These are phyloP conservation scores for Chionoecetes opilio DNA, from an alignment of 1,140 invertebrate genomes.

Conservation along the genomic window DNA sequence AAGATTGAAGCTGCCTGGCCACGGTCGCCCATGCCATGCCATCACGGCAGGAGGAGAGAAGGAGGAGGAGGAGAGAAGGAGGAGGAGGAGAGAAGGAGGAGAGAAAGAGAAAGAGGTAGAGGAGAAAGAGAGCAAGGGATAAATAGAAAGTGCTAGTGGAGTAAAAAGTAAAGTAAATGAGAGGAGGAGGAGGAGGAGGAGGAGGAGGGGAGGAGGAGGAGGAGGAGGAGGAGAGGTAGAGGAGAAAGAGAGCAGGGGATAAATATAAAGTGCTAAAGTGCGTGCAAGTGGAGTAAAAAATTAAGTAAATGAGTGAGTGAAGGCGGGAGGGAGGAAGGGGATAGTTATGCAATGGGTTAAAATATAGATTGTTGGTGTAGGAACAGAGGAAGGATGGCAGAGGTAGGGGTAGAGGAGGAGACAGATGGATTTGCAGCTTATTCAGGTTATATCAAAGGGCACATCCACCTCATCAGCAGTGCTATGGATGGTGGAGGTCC, in stretches of 20 bases:
- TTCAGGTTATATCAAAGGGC: too few species aligned
- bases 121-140: neutral
- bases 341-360: too few species aligned
- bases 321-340: too few species aligned
- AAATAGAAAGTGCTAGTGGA: neutral
- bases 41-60: neutral
- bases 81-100: neutral
- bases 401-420: too few species aligned
- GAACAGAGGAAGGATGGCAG: too few species aligned
- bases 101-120: neutral
- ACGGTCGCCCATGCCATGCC: slow-evolving; percentile 42
- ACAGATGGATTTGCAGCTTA: too few species aligned
- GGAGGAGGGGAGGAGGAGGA: neutral
- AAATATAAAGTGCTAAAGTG: neutral
- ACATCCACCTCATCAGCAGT: too few species aligned
- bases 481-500: too few species aligned
- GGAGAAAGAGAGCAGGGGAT: neutral
- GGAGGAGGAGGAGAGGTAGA: neutral
- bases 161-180: neutral
- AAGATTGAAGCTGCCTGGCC: slow-evolving; percentile 75
- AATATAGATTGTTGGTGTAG: too few species aligned
- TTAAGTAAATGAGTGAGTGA: too few species aligned
- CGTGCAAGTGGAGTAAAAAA: too few species aligned
- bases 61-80: neutral
- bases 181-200: neutral